Conservation (phyloP, 2,113 vertebrate genomes). For the Pipra filicauda region DNA sequence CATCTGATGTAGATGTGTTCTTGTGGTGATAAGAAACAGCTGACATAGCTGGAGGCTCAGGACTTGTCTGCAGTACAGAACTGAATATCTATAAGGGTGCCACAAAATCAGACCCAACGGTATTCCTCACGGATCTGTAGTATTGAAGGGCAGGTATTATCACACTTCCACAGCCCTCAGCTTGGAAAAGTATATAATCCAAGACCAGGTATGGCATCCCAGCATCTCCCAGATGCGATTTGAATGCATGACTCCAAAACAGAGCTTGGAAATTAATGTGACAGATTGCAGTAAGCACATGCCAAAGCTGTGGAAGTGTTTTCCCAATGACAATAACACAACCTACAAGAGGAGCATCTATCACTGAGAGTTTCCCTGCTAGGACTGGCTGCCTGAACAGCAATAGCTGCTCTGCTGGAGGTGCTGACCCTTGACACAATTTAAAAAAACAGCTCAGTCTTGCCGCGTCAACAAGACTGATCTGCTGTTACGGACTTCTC, state of each 20-base stretch:
- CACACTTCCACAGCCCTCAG: not conserved
- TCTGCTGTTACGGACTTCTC: not conserved
- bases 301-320: not conserved
- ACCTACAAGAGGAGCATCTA: not conserved
- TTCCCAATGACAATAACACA: not conserved
- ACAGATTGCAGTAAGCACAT: not conserved
- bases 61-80: not conserved
- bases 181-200: not conserved
- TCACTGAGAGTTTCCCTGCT: not conserved
- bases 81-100: not conserved
- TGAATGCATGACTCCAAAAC: not conserved
- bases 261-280: not conserved
- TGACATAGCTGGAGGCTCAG: not conserved
- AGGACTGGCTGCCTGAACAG: not conserved
- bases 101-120: not conserved
- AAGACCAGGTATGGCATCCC: not conserved
- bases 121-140: not conserved
- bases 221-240: not conserved
- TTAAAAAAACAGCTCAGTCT: not conserved
- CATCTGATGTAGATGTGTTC: not conserved
- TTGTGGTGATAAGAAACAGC: not conserved
- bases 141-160: rapidly evolving
- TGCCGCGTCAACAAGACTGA: rapidly evolving
- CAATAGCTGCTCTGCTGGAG: not conserved
- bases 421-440: not conserved